phyloP scores from a whole-genome alignment of 2,888 invertebrate species.

The Caenorhabditis drosophilae region DNA sequence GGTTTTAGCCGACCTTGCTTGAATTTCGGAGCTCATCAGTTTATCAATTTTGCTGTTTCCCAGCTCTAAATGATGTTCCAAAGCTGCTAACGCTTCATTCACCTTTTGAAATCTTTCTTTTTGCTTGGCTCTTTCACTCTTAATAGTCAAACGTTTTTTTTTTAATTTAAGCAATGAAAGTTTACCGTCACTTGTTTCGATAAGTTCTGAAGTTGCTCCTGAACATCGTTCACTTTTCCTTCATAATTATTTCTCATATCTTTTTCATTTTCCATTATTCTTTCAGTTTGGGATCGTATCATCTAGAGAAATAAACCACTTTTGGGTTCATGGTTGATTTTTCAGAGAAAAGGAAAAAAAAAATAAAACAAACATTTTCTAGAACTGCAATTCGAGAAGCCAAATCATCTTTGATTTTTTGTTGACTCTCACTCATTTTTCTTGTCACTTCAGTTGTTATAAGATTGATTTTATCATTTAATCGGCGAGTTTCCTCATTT shows the following conservation, averaged over 20 bases:
- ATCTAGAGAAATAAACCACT: slow-evolving; percentile 40
- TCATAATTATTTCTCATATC: slow-evolving; percentile 51
- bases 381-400: slow-evolving; percentile 32
- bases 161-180: neutral
- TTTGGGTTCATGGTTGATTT: no score
- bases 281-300: slow-evolving; percentile 52
- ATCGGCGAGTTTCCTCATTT: slow-evolving; percentile 58
- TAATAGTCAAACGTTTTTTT: slow-evolving; percentile 10
- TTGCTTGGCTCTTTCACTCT: slow-evolving; percentile 59
- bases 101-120: slow-evolving; percentile 65
- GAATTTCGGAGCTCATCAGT: slow-evolving; percentile 48
- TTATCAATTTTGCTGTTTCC: slow-evolving; percentile 67
- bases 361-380: slow-evolving; percentile 49
- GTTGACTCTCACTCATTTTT: slow-evolving; percentile 55
- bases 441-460: slow-evolving; percentile 62
- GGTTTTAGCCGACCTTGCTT: slow-evolving; percentile 29
- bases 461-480: slow-evolving; percentile 63
- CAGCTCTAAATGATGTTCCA: slow-evolving; percentile 64
- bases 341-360: neutral
- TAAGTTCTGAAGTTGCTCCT: slow-evolving; percentile 52
- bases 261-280: slow-evolving; percentile 49
- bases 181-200: slow-evolving; percentile 38
- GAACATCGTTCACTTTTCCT: slow-evolving; percentile 34
- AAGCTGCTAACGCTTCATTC: slow-evolving; percentile 64
- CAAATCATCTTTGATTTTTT: slow-evolving; percentile 59